These are phyloP conservation scores for Epistrophe eligans DNA, from an alignment of 2,888 invertebrate genomes.

Conservation along the genomic window DNA sequence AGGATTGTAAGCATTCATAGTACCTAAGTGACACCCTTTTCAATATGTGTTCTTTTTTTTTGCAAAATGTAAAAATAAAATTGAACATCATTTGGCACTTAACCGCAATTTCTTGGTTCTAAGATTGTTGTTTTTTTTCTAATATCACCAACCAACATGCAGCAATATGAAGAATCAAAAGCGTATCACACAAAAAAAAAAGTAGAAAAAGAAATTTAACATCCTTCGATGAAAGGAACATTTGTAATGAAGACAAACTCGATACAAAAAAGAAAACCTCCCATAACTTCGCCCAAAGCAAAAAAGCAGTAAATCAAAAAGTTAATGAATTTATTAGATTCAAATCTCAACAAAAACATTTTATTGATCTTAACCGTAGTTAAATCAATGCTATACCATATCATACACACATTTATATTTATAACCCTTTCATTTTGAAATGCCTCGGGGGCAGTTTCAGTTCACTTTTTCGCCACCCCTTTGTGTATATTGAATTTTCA, in stretches of 20 bases:
- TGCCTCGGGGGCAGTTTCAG: conserved; percentile 42
- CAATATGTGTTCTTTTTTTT: conserved; percentile 27
- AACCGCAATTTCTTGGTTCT: conserved; percentile 62
- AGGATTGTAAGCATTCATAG: conserved; percentile 22
- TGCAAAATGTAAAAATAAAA: conserved; percentile 9
- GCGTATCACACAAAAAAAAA: background rate
- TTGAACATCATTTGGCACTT: conserved; percentile 70
- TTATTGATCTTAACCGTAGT: conserved; percentile 43
- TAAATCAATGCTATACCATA: conserved; percentile 40
- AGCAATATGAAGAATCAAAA: conserved; percentile 17
- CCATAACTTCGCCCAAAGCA: conserved; percentile 24
- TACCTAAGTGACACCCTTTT: conserved; percentile 28
- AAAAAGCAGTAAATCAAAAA: conserved; percentile 58
- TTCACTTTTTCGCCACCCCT: conserved; percentile 40
- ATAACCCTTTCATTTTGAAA: conserved; percentile 56
- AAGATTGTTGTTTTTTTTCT: conserved; percentile 18
- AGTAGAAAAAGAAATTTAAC: background rate
- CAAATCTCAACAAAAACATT: conserved; percentile 37
- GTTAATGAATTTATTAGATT: conserved; percentile 69
- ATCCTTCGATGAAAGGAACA: conserved; percentile 39
- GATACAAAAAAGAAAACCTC: conserved; percentile 4
- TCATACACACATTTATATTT: background rate
- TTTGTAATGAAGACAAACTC: conserved; percentile 6
- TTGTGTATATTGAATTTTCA: conserved; percentile 8
- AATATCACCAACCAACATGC: conserved; percentile 22